Percentiles rank a stretch among this genome's conserved stretches.
Conservation (phyloP, 2,888 invertebrate genomes). For the Cephus pygmeus region DNA sequence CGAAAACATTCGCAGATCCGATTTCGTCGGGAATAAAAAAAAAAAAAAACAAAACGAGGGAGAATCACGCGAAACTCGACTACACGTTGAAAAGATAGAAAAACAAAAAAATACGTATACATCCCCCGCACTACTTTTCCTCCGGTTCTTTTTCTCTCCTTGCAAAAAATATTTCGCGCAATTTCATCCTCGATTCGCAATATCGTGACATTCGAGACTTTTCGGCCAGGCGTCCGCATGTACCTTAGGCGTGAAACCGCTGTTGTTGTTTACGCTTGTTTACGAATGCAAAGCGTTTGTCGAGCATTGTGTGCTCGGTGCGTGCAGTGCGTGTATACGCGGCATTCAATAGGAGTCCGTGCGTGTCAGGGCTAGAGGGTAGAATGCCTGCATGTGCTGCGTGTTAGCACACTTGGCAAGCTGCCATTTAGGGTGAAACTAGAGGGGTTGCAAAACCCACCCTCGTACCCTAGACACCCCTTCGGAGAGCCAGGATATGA, state of each 20-base stretch:
- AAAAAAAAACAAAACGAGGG: too few species aligned
- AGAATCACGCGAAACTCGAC: neutral
- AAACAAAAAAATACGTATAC: neutral
- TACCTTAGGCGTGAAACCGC: conserved; percentile 59
- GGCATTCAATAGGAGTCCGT: conserved; percentile 49
- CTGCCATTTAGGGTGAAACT: conserved; percentile 58
- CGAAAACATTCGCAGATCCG: neutral
- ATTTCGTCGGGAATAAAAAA: neutral
- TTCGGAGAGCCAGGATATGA: neutral
- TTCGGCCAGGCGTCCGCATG: conserved; percentile 20
- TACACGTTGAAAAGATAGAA: neutral
- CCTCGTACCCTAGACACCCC: neutral
- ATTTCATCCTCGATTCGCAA: neutral
- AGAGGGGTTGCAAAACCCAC: conserved; percentile 35
- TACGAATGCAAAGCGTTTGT: conserved; percentile 65
- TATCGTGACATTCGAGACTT: neutral
- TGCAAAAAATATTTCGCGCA: neutral
- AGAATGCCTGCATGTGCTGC: conserved; percentile 46
- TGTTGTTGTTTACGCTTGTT: conserved; percentile 62
- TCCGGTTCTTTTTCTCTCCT: neutral
- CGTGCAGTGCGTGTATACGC: conserved; percentile 46
- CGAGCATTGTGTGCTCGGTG: conserved; percentile 58
- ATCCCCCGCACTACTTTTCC: neutral
- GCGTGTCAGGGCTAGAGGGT: conserved; percentile 29
- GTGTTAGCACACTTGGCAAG: conserved; percentile 60